Base-by-base conservation (phyloP, 2,113 vertebrate genomes). In the Hippoglossus stenolepis region DNA sequence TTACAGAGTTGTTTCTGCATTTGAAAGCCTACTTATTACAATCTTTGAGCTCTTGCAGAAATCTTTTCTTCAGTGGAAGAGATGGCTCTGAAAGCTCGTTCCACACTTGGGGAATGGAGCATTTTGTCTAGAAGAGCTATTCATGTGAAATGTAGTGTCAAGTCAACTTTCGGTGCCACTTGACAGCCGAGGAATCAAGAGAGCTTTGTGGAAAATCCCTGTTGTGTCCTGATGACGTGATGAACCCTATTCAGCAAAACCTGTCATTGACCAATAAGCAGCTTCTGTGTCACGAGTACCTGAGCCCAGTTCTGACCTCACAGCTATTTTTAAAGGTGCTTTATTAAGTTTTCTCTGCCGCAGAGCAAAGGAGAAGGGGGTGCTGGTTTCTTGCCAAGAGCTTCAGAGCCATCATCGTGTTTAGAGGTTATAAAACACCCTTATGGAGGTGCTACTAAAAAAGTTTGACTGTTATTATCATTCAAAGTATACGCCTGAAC, bases 11-110 rank as follows among this genome's bases (percentile, higher is more conserved):
- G 78, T 82, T 84, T 86, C 72, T 73, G 77, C 75, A 70, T 85
- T 78, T 81, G 53, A 83, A 86, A 89, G 63, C 49, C 58, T 79
- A 51, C 82, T 85, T 83, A 89, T 85, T 80, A 74, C 77, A 82
- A 70, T 82, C 85, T 85, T 86, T 54, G 51, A 54, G 51, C 51
- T 54, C 20, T 18, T 17, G 45, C 45, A 18, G 45, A 18, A 49
- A 18, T 49, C 45, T 17, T 18, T 18, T 49, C 51, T 54, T 84
- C 2, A 6, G 56, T 58, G 49, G 67, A 54, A 2, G 79, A 63
- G 65, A 78, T 43, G 80, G 26, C 73, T 67, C 53, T 81, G 83
- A 87, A 85, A 85, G 79, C 77, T 64, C 68, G 76, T 76, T 77
- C 67, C 82, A 72, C 85, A 43, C 73, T 74, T n/a, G 18, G 62